These are phyloP conservation scores for Pogonophryne albipinna DNA, from an alignment of 2,797 vertebrate species.

Conservation along the genomic window DNA sequence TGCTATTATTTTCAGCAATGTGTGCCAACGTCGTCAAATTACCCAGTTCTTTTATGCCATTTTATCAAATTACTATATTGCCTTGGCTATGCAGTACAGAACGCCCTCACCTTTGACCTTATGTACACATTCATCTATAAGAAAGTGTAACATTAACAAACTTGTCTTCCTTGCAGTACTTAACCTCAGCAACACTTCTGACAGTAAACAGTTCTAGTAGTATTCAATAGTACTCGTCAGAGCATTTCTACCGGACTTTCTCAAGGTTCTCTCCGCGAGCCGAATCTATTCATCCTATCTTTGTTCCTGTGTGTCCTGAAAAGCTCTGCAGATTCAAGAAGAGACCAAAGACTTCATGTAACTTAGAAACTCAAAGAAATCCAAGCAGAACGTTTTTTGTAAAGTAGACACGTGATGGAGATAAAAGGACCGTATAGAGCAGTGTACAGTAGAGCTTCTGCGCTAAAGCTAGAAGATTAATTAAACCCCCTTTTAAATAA, in stretches of 20 bases:
- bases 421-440: too few species aligned
- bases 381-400: background rate
- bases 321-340: background rate
- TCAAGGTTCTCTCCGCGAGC: conserved; percentile 41
- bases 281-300: conserved; percentile 19
- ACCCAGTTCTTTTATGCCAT: background rate
- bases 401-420: background rate
- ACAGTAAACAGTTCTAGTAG: conserved; percentile 3
- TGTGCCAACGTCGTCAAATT: background rate
- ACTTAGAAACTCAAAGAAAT: background rate
- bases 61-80: background rate
- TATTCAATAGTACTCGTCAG: conserved; percentile 15
- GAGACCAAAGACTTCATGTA: background rate
- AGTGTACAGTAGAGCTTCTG: background rate
- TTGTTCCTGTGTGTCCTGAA: background rate
- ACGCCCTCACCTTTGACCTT: background rate
- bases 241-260: conserved; percentile 18
- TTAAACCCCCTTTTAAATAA: conserved; percentile 12
- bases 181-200: conserved; percentile 3
- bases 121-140: background rate
- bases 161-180: background rate
- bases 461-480: background rate
- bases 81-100: background rate
- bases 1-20: background rate
- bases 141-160: background rate